These are phyloP conservation scores for Cryptoleucopteryx plumbea DNA, from an alignment of 2,113 vertebrate genomes.

Conservation along the genomic window DNA sequence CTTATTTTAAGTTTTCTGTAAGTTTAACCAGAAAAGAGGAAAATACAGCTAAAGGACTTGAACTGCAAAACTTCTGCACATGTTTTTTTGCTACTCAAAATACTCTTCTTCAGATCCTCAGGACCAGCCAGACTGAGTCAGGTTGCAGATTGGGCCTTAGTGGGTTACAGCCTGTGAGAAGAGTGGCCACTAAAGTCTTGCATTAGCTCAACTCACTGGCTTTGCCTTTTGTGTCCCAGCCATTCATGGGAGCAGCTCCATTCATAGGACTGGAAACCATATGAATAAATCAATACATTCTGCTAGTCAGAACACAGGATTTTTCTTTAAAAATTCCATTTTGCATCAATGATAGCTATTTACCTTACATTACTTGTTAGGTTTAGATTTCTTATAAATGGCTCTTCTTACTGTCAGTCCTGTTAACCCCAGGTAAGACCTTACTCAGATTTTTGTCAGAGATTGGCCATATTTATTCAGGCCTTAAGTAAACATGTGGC, in stretches of 20 bases:
- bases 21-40: not conserved
- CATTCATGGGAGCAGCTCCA: not conserved
- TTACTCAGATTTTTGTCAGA: conserved; percentile 50
- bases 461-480: conserved; percentile 55
- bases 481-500: conserved; percentile 50
- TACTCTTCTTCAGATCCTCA: not conserved
- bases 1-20: not conserved
- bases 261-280: not conserved
- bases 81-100: not conserved
- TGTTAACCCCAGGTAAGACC: conserved; percentile 14
- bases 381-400: conserved; percentile 22
- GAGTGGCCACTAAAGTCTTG: not conserved
- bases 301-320: not conserved
- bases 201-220: not conserved
- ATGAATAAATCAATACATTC: not conserved
- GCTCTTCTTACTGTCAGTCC: conserved; percentile 26
- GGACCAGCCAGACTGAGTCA: not conserved
- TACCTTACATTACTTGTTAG: not conserved
- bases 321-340: not conserved
- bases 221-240: not conserved
- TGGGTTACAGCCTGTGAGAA: not conserved
- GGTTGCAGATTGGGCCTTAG: not conserved
- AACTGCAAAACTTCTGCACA: not conserved
- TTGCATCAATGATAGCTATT: not conserved
- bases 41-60: not conserved